phyloP scores from a whole-genome alignment of 2,888 invertebrate species.

The Cordilura impudica region DNA sequence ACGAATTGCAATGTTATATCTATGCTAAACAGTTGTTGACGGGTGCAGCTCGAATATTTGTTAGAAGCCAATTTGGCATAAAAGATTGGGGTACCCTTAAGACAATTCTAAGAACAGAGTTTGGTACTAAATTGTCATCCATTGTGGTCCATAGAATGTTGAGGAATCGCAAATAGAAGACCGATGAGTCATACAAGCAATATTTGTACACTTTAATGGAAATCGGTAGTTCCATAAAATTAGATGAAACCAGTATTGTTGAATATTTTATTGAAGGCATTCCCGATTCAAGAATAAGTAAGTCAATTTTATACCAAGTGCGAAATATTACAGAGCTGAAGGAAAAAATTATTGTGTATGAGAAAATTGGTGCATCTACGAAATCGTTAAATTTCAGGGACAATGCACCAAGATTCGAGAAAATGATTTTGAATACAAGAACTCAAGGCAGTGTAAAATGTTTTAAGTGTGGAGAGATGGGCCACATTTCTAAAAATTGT shows the following conservation, averaged over 20 bases:
- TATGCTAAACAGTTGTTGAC: slow-evolving; percentile 23
- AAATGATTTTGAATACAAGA: not conserved
- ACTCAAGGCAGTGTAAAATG: not conserved
- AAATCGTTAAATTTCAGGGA: not conserved
- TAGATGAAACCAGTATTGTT: slow-evolving; percentile 25
- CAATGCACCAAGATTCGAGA: not conserved
- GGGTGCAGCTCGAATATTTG: slow-evolving; percentile 18
- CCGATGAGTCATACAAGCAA: slow-evolving; percentile 13
- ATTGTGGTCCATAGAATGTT: slow-evolving; percentile 15
- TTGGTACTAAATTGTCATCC: too few species aligned
- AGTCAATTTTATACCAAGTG: slow-evolving; percentile 21
- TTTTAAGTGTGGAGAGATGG: slow-evolving; percentile 19
- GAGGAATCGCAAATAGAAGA: slow-evolving; percentile 1
- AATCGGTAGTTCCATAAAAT: slow-evolving; percentile 2
- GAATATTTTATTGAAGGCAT: slow-evolving; percentile 26
- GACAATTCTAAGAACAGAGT: slow-evolving; percentile 2
- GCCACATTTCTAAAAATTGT: slow-evolving; percentile 11
- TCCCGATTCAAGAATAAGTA: not conserved
- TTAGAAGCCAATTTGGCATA: slow-evolving; percentile 27
- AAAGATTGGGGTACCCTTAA: slow-evolving; percentile 24
- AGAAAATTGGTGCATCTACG: slow-evolving; percentile 4
- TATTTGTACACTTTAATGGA: slow-evolving; percentile 26
- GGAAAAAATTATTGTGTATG: slow-evolving; percentile 23
- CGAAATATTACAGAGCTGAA: slow-evolving; percentile 20
- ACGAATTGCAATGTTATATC: too few species aligned